Base-by-base conservation (phyloP, 2,113 vertebrate species). In the Cheirogaleus medius region DNA sequence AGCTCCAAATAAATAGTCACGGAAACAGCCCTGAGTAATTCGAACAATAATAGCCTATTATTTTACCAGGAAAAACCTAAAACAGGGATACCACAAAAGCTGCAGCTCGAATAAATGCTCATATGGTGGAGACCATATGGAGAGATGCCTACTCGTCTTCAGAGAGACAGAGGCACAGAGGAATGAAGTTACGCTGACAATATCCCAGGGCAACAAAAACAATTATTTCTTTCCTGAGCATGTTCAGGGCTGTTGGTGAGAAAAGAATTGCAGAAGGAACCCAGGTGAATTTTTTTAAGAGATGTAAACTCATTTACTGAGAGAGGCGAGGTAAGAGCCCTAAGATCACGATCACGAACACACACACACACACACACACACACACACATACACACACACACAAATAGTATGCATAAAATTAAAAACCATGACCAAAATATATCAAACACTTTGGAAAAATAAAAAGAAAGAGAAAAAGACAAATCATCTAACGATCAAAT, bases 121-220 rank as follows among this genome's bases (percentile, higher is more conserved):
- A 18, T 6, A 81, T 11, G 58, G 74, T 82, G 86, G 84, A 52
- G 83, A 47, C 93, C 86, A 83, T 39, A 77, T 58, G 91, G 77
- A 94, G 49, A 85, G 54, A 56, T 32, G 63, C 90, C 94, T 54
- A 2, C 81, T 97, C 14, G 2, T 77, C 85, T 88, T 69, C 6
- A 4, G 39, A 95, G 81, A 95, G 37, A 93, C 54, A 87, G 68
- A 92, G 37, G 89, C 89, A 87, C 64, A 64, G 84, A 94, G 76
- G 71, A 81, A 90, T 58, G 44, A 94, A 85, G 39, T 32, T 63
- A 9, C 0, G 4, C 54, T 68, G 92, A 94, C 87, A 94, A 86
- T 92, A 96, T 91, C 90, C 92, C 81, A 88, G 90, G 94, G 90
- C 95, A 90, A 97, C 82, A 94, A 96, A 98, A 94, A 93, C 93